These are phyloP conservation scores for Paramisgurnus dabryanus DNA, from an alignment of 2,113 vertebrate genomes.

Conservation along the genomic window DNA sequence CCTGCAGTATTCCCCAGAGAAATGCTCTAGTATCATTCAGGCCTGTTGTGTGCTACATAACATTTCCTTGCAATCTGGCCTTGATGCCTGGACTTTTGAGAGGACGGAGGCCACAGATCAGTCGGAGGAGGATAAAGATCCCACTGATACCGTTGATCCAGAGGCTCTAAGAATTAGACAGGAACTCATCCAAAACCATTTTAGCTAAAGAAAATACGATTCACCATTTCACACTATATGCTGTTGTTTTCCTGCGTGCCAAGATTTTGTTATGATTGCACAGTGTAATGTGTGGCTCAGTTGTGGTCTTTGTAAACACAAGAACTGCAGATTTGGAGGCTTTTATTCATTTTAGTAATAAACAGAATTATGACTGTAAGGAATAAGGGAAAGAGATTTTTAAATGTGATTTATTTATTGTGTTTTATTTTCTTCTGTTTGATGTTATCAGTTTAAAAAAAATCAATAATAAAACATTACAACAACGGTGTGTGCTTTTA, in stretches of 20 bases:
- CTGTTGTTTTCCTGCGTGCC: not conserved
- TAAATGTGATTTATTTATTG: not conserved
- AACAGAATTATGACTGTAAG: not conserved
- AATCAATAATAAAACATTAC: not conserved
- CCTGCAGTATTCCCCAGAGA: constrained; percentile 92
- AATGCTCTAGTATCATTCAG: constrained; percentile 89
- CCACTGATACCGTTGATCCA: constrained; percentile 82
- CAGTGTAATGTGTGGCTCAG: too few relatives aligned
- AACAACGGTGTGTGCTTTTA: not conserved
- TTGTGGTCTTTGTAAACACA: not conserved
- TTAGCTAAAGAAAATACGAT: constrained; percentile 70
- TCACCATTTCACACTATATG: not conserved
- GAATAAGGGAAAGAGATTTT: not conserved
- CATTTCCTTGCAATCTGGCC: constrained; percentile 86
- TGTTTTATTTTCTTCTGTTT: not conserved
- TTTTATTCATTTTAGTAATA: not conserved
- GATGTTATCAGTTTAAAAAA: not conserved
- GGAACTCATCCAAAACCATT: constrained; percentile 85
- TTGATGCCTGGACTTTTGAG: constrained; percentile 87
- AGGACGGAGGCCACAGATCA: constrained; percentile 78
- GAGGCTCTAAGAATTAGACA: constrained; percentile 82
- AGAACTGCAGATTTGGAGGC: too few relatives aligned
- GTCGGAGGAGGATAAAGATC: constrained; percentile 76
- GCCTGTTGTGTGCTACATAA: constrained; percentile 97
- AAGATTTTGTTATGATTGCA: not conserved